Evolutionary conservation across 2,888 invertebrate species (phyloP), one percentile per base, ranked within the genome.

Genomic region (Anarsia innoxiella): DNA sequence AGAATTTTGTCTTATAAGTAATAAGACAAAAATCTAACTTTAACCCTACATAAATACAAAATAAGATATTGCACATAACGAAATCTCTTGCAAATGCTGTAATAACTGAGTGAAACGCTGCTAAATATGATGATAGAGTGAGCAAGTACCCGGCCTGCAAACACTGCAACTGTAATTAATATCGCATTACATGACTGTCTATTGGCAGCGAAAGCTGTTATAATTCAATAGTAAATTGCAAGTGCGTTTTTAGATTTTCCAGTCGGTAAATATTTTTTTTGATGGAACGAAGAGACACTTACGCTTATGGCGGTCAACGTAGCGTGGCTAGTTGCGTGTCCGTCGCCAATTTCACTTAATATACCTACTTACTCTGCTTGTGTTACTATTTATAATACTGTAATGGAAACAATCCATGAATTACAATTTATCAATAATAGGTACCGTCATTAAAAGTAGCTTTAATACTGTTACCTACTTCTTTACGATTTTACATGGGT

Each of bases 301-400:
- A 59, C 65, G 66, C 65, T 71, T 60, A 68, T 67, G 64, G 62
- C 54, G 66, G 48, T 49, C 65, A 65, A 31, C 59, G 68, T 76
- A 68, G 76, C 80, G 75, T 79, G 74, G 65, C 60, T 48, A 42
- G 37, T 78, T 59, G 79, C 80, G 74, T 79, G 80, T 46, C 46
- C 28, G 37, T 43, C 49, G 65, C 49, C 53, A 78, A 70, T 77
- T 79, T 76, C 73, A 75, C 79, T 76, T 53, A 45, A 51, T 53
- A 40, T 49, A 48, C 5, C 35, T 35, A 32, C 31, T 26, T 31
- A 15, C 16, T 27, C 12, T 6, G 32, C 36, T 40, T 37, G 28
- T 40, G 27, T 39, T 40, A 23, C 16, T 31, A 31, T 23, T 36
- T 26, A 28, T 36, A 31, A 40, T 32, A 27, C 19, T 29, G 26